Percentiles rank a stretch among this genome's conserved stretches.
Conservation (phyloP, 2,888 invertebrate species). For the Scaptomyza caliginosa region DNA sequence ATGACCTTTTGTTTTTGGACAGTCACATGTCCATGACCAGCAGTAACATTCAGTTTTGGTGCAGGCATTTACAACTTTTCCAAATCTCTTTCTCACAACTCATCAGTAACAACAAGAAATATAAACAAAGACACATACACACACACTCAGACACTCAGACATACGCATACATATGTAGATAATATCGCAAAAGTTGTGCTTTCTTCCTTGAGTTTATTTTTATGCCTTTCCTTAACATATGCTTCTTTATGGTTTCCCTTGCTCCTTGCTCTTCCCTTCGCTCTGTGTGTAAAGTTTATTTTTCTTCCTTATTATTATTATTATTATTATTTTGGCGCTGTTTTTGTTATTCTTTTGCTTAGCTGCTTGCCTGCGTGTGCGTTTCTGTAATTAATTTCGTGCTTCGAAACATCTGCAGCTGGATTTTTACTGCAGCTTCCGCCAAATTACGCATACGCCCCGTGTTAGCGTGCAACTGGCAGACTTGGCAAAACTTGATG, state of each 20-base stretch:
- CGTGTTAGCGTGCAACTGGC: conserved; percentile 40
- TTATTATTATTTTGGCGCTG: conserved; percentile 60
- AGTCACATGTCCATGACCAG: conserved; percentile 27
- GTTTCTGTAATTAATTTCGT: conserved; percentile 75
- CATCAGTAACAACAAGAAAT: conserved; percentile 30
- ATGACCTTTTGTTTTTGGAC: conserved; percentile 3
- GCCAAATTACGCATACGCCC: conserved; percentile 75
- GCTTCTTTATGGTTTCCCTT: conserved; percentile 61
- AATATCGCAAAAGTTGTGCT: conserved; percentile 62
- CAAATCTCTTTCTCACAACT: conserved; percentile 34
- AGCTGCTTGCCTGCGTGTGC: conserved; percentile 29
- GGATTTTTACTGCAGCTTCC: conserved; percentile 75
- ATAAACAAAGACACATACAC: conserved; percentile 25
- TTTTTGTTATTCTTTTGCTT: conserved; percentile 35
- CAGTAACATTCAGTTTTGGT: conserved; percentile 11
- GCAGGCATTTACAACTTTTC: conserved; percentile 23
- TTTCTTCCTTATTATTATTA: conserved; percentile 75
- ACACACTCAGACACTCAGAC: not conserved
- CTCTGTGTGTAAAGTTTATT: conserved; percentile 72
- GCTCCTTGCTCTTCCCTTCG: conserved; percentile 4
- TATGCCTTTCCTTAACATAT: conserved; percentile 73
- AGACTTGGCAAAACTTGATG: conserved; percentile 59
- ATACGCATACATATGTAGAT: conserved; percentile 47
- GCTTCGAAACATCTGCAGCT: conserved; percentile 79
- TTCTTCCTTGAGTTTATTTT: conserved; percentile 59